phyloP scores from a whole-genome alignment of 2,113 vertebrate genomes.

The Pseudonaja textilis region DNA sequence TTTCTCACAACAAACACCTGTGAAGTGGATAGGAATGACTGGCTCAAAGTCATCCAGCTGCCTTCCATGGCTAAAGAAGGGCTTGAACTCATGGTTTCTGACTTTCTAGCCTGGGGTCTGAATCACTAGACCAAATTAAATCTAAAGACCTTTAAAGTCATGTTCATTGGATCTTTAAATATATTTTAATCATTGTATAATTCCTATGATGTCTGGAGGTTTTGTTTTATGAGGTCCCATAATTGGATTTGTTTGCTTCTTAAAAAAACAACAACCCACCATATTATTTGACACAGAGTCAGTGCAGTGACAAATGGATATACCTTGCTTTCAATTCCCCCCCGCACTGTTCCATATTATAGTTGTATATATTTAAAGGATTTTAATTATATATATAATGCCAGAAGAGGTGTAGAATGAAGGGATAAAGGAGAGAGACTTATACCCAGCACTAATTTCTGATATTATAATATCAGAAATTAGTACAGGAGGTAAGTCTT shows the following conservation, averaged over 20 bases:
- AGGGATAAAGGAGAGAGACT: too few relatives aligned
- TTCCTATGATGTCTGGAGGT: neutral
- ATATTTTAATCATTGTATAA: neutral
- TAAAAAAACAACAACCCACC: neutral
- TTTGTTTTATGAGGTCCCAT: neutral
- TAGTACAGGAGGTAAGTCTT: neutral
- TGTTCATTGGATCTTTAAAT: neutral
- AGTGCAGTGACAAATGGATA: neutral
- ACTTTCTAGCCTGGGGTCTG: neutral
- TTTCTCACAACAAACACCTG: neutral
- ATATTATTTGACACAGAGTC: neutral
- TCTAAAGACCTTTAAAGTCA: neutral
- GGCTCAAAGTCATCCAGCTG: neutral
- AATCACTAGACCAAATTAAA: neutral
- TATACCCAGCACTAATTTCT: too few relatives aligned
- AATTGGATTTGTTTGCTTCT: neutral
- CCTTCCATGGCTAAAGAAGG: neutral
- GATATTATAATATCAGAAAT: neutral
- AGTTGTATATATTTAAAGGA: neutral
- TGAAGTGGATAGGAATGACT: neutral
- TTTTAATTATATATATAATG: neutral
- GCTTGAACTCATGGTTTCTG: neutral
- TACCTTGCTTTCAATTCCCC: neutral
- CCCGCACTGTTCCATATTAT: too few relatives aligned
- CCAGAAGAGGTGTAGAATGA: too few relatives aligned